Evolutionary conservation across 2,797 vertebrate genomes (phyloP).

Genomic region (Phalanger gymnotis): DNA sequence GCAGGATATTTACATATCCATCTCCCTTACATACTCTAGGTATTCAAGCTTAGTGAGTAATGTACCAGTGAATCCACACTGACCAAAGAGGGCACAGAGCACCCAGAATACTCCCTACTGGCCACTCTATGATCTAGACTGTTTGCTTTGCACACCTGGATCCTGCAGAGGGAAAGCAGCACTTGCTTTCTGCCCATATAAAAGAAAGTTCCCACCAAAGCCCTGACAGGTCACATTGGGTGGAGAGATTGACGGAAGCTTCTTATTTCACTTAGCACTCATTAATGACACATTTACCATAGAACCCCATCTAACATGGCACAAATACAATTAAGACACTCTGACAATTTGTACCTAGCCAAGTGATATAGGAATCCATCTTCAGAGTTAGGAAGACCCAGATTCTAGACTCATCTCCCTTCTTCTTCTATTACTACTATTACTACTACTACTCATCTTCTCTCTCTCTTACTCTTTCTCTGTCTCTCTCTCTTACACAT

Average conservation of each 20-base stretch:
- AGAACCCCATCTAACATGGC: background rate
- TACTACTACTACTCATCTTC: too few species aligned
- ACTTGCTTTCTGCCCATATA: background rate
- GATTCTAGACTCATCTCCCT: background rate
- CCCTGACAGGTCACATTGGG: background rate
- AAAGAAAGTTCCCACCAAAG: background rate
- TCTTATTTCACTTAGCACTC: background rate
- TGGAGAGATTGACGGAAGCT: background rate
- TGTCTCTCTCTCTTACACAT: too few species aligned
- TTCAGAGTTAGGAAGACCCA: background rate
- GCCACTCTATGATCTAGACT: background rate
- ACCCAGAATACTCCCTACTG: background rate
- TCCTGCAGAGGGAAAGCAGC: background rate
- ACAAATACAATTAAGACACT: background rate
- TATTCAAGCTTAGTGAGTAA: background rate
- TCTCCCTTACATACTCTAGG: background rate
- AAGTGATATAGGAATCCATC: background rate
- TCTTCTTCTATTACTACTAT: background rate
- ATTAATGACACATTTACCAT: background rate
- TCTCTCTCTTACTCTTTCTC: too few species aligned
- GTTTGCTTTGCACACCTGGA: background rate
- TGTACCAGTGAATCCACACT: background rate
- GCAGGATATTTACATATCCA: background rate
- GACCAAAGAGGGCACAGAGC: background rate
- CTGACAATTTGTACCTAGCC: background rate